Evolutionary conservation across 2,888 invertebrate genomes (phyloP).

Genomic region (Resseliella maxima): DNA sequence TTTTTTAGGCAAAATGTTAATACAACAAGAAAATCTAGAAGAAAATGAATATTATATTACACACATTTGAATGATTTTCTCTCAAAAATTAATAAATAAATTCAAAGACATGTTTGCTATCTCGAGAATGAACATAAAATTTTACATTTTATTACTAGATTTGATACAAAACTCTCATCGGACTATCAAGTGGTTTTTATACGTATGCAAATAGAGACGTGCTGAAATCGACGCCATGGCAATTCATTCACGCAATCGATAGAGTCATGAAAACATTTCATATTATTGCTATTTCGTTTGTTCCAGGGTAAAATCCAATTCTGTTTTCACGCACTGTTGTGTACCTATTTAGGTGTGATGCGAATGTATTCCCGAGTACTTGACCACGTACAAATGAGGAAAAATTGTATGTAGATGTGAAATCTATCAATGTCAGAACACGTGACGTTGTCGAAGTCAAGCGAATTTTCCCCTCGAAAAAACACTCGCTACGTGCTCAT

Average conservation of each 20-base stretch:
- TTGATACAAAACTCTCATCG: background rate
- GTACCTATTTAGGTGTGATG: slow-evolving; percentile 21
- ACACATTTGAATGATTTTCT: background rate
- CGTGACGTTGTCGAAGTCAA: slow-evolving; percentile 47
- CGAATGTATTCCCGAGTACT: background rate
- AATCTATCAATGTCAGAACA: slow-evolving; percentile 37
- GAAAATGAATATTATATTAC: too few species aligned
- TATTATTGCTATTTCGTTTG: background rate
- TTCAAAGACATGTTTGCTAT: background rate
- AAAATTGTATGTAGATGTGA: slow-evolving; percentile 48
- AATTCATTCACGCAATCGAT: background rate
- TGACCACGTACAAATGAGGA: slow-evolving; percentile 48
- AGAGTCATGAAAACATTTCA: background rate
- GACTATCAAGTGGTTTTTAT: background rate
- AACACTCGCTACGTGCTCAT: background rate
- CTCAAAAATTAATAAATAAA: too few species aligned
- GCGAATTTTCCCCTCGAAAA: background rate
- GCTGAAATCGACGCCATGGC: background rate
- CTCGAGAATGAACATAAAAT: background rate
- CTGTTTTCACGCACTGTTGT: background rate
- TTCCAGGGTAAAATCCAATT: background rate
- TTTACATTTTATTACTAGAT: background rate
- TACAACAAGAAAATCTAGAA: too few species aligned
- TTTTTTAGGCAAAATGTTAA: background rate
- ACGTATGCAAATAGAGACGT: background rate